phyloP scores from a whole-genome alignment of 1,140 invertebrate genomes.

The Ericerus pela region DNA sequence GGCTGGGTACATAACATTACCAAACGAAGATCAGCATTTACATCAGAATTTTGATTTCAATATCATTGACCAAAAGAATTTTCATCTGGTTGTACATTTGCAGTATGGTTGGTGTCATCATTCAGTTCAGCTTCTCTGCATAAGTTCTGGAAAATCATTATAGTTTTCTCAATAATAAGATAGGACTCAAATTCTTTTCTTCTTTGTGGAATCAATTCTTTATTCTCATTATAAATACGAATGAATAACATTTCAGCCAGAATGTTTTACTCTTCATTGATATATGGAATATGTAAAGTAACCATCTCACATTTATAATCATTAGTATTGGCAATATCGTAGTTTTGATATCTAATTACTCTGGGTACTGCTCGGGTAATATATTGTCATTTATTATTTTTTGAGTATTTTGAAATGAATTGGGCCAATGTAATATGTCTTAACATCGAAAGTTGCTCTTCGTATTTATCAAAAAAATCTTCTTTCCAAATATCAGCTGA shows the following conservation, averaged over 20 bases:
- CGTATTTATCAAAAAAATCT: slow-evolving; percentile 26
- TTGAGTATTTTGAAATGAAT: slow-evolving; percentile 24
- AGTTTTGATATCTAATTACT: slow-evolving; percentile 28
- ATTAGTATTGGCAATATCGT: slow-evolving; percentile 25
- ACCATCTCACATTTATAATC: slow-evolving; percentile 30
- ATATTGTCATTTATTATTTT: slow-evolving; percentile 22
- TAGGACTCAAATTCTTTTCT: slow-evolving; percentile 26
- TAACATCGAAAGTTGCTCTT: slow-evolving; percentile 22
- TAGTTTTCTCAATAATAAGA: slow-evolving; percentile 23
- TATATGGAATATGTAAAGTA: slow-evolving; percentile 26
- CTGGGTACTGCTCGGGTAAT: slow-evolving; percentile 18
- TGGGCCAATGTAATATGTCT: slow-evolving; percentile 24
- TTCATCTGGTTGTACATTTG: neutral
- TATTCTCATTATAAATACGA: slow-evolving; percentile 22
- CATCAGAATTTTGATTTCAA: neutral
- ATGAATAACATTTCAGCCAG: slow-evolving; percentile 25
- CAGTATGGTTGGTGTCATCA: slow-evolving; percentile 5
- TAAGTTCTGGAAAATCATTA: slow-evolving; percentile 21
- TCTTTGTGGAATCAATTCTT: slow-evolving; percentile 21
- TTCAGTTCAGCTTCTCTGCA: slow-evolving; percentile 21
- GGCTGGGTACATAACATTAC: too few relatives aligned
- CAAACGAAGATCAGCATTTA: neutral
- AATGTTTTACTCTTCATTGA: slow-evolving; percentile 26
- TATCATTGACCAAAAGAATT: neutral
- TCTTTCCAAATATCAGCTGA: slow-evolving; percentile 25